Percentiles rank a stretch among this genome's conserved stretches.
Evolutionary conservation across 2,888 invertebrate genomes (phyloP).

Genomic region (Drosophila paracracens): DNA sequence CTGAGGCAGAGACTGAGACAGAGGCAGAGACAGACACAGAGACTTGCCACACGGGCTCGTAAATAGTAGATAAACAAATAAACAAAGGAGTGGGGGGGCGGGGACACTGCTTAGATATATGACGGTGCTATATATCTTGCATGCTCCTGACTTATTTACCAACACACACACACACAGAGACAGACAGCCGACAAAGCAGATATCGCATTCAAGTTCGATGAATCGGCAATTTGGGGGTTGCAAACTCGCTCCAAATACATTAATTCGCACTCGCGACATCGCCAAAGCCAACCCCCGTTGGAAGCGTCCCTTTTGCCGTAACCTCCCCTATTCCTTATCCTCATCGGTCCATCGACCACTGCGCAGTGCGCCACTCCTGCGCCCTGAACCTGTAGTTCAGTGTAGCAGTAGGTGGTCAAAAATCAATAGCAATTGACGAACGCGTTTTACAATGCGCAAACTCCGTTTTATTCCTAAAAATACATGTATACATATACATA

Average conservation of each 20-base stretch:
- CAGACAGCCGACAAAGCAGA: conserved; percentile 35
- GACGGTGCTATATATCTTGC: conserved; percentile 75
- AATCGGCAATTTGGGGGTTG: conserved; percentile 59
- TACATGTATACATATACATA: neutral
- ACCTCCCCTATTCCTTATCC: conserved; percentile 4
- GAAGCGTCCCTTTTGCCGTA: neutral
- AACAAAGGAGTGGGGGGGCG: conserved; percentile 55
- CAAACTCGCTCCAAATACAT: conserved; percentile 66
- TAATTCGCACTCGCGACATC: conserved; percentile 48
- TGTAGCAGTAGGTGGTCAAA: conserved; percentile 35
- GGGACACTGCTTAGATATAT: conserved; percentile 64
- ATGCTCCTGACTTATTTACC: conserved; percentile 50
- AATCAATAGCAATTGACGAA: conserved; percentile 67
- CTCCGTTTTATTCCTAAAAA: conserved; percentile 42
- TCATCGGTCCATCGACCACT: conserved; percentile 15
- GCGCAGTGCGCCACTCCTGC: conserved; percentile 54
- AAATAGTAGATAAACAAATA: conserved; percentile 77
- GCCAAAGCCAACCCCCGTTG: conserved; percentile 66
- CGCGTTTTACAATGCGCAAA: conserved; percentile 60
- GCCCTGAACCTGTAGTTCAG: neutral
- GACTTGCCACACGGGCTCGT: conserved; percentile 54
- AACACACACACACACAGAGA: conserved; percentile 20
- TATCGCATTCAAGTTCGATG: conserved; percentile 42
- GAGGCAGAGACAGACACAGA: conserved; percentile 14
- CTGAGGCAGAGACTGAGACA: neutral